phyloP scores from a whole-genome alignment of 2,113 vertebrate genomes.

The Lucifuga dentata region DNA sequence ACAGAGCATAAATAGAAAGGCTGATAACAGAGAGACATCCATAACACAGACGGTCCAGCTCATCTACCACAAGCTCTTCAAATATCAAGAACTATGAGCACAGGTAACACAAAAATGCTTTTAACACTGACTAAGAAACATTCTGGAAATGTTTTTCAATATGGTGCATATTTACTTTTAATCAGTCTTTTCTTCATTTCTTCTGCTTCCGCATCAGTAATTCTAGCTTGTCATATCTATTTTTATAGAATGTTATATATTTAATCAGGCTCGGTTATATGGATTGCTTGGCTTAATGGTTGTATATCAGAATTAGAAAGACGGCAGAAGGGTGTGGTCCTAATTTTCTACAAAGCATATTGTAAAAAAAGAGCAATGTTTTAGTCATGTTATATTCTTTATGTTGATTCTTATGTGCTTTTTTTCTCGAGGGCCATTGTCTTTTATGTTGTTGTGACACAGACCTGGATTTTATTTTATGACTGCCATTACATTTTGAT shows the following conservation, averaged over 20 bases:
- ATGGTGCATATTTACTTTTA: too few species aligned
- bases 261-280: too few species aligned
- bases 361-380: too few species aligned
- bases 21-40: not conserved
- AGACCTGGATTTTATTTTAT: not conserved
- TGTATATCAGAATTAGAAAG: too few species aligned
- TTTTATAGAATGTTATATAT: too few species aligned
- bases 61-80: not conserved
- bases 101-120: constrained; percentile 22
- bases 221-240: too few species aligned
- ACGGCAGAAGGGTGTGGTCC: too few species aligned
- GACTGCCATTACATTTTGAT: not conserved
- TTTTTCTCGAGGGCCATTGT: not conserved
- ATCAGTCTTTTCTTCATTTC: too few species aligned
- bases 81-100: constrained; percentile 32
- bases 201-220: too few species aligned
- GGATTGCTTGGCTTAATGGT: too few species aligned
- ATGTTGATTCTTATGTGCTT: not conserved
- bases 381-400: not conserved
- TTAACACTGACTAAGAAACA: not conserved
- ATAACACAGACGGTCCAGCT: not conserved
- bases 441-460: not conserved
- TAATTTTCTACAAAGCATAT: too few species aligned
- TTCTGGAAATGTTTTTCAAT: too few species aligned
- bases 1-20: accelerated